These are phyloP conservation scores for Puma concolor DNA, from an alignment of 2,113 vertebrate species.

Conservation along the genomic window DNA sequence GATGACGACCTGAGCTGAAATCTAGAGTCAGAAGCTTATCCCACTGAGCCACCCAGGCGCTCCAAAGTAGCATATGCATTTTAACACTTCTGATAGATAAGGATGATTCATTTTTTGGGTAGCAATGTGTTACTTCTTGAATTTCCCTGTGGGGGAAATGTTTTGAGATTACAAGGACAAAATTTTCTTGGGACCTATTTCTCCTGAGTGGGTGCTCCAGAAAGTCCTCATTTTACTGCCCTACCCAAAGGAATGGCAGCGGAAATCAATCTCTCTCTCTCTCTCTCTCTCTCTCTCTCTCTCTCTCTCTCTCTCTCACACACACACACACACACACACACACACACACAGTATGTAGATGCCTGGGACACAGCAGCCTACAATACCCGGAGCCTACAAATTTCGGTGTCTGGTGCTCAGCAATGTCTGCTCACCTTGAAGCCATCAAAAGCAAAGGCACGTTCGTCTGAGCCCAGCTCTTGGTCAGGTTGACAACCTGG, in stretches of 20 bases:
- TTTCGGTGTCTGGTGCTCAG: accelerated
- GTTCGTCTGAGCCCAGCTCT: conserved; percentile 95
- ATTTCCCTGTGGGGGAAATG: neutral
- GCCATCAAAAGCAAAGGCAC: conserved; percentile 96
- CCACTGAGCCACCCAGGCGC: too few species aligned
- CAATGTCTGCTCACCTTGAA: conserved; percentile 90
- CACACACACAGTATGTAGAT: accelerated
- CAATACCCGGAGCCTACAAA: neutral
- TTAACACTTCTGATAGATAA: neutral
- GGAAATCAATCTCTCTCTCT: too few species aligned
- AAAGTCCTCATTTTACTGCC: neutral
- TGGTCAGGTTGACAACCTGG: conserved; percentile 94
- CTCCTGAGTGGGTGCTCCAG: neutral
- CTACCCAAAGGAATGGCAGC: neutral
- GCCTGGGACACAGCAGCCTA: neutral
- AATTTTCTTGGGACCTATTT: neutral
- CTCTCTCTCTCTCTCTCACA: too few species aligned
- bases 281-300: too few species aligned
- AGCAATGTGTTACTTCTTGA: neutral
- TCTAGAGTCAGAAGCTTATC: too few species aligned
- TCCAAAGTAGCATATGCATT: neutral
- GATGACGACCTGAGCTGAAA: too few species aligned
- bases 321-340: too few species aligned
- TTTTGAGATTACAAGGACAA: neutral
- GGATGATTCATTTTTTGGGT: neutral